A percentile compares a stretch with the other conserved stretches of the same genome.
phyloP scores from a whole-genome alignment of 2,797 vertebrate genomes.

The Phrynocephalus forsythii region DNA sequence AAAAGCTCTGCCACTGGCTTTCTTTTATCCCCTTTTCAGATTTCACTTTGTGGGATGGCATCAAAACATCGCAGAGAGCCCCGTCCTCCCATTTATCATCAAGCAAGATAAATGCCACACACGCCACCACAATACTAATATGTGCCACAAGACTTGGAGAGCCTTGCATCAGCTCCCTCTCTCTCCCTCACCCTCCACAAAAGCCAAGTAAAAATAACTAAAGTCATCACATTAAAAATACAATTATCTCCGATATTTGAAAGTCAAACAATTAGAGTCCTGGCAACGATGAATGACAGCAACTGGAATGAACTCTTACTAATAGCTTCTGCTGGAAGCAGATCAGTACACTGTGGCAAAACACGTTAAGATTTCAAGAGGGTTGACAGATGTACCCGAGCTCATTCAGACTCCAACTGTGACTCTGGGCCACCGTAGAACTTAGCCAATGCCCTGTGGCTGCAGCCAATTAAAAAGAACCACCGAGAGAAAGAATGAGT shows the following conservation, averaged over 20 bases:
- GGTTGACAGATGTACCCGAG: slow-evolving; percentile 5
- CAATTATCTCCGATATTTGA: slow-evolving; percentile 44
- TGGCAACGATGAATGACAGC: slow-evolving; percentile 33
- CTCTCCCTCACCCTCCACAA: not conserved
- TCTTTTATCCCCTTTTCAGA: slow-evolving; percentile 56
- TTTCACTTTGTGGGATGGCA: slow-evolving; percentile 48
- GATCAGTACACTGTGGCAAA: slow-evolving; percentile 7
- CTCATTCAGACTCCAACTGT: slow-evolving; percentile 17
- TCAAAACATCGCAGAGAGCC: slow-evolving; percentile 11
- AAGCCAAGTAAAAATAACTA: slow-evolving; percentile 43
- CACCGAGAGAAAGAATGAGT: not conserved
- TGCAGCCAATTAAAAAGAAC: not conserved
- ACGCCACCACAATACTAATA: slow-evolving; percentile 44
- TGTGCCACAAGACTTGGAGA: slow-evolving; percentile 38
- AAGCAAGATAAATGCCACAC: slow-evolving; percentile 54
- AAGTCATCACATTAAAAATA: slow-evolving; percentile 47
- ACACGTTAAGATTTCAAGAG: not conserved
- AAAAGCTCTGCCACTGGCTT: slow-evolving; percentile 51
- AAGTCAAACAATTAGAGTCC: slow-evolving; percentile 53
- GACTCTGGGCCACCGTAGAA: not conserved
- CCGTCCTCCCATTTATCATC: slow-evolving; percentile 43
- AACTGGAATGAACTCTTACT: slow-evolving; percentile 36
- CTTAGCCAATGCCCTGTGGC: not conserved
- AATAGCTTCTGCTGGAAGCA: slow-evolving; percentile 49
- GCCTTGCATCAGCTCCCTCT: slow-evolving; percentile 20